These are phyloP conservation scores for Ceratothoa steindachneri DNA, from an alignment of 2,888 invertebrate species.

Conservation along the genomic window DNA sequence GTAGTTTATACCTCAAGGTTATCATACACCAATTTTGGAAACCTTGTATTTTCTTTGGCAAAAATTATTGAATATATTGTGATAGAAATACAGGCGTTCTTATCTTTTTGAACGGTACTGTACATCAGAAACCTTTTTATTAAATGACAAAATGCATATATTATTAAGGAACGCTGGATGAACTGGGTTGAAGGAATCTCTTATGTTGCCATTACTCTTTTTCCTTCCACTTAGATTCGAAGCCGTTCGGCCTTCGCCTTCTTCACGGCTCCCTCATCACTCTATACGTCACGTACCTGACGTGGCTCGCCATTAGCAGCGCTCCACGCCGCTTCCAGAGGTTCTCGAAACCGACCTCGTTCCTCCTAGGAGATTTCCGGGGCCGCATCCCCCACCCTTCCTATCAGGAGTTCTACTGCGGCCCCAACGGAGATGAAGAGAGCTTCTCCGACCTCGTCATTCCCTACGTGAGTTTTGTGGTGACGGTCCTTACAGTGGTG, in stretches of 20 bases:
- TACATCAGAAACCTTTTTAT: too few relatives aligned
- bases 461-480: conserved; percentile 54
- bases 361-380: neutral
- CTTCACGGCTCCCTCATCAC: conserved; percentile 55
- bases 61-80: too few relatives aligned
- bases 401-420: conserved; percentile 48
- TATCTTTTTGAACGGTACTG: too few relatives aligned
- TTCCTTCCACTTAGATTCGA: conserved; percentile 17
- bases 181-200: too few relatives aligned
- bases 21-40: too few relatives aligned
- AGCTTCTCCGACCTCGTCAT: conserved; percentile 51
- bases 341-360: conserved; percentile 12
- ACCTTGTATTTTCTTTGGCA: too few relatives aligned
- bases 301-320: conserved; percentile 56
- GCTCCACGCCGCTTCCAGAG: conserved; percentile 51
- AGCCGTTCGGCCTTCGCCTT: conserved; percentile 49
- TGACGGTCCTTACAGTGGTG: conserved; percentile 54
- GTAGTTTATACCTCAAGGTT: too few relatives aligned
- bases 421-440: conserved; percentile 48
- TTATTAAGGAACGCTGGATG: too few relatives aligned
- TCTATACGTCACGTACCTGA: conserved; percentile 55
- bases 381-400: neutral
- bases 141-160: too few relatives aligned
- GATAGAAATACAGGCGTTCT: too few relatives aligned
- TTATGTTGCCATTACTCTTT: too few relatives aligned